Conservation (phyloP, 2,113 vertebrate species). For the Plotosus lineatus region DNA sequence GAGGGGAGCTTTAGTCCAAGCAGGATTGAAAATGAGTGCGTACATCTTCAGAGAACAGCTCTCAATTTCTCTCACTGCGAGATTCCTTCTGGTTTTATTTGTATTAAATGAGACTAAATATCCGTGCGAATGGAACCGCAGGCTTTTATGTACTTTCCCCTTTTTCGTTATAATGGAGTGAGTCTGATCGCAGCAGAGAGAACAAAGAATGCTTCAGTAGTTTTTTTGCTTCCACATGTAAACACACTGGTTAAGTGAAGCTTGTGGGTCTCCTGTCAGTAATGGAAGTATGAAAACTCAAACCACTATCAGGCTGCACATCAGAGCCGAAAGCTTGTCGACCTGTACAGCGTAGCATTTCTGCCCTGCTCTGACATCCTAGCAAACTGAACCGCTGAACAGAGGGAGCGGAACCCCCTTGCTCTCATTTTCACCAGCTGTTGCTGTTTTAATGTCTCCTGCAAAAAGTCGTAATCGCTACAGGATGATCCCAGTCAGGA, state of each 20-base stretch:
- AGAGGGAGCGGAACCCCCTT: neutral
- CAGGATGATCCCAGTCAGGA: neutral
- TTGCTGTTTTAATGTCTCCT: neutral
- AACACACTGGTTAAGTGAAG: too few species aligned
- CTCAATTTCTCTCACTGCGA: slow-evolving; percentile 41
- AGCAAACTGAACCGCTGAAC: too few species aligned
- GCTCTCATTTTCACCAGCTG: neutral
- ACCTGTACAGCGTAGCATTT: too few species aligned
- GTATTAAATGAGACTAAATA: slow-evolving; percentile 9
- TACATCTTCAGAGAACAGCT: neutral
- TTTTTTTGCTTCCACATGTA: neutral
- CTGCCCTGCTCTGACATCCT: too few species aligned
- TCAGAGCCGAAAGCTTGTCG: too few species aligned
- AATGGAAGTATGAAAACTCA: too few species aligned
- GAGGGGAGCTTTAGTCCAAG: neutral
- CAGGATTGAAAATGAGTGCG: neutral
- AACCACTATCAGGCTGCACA: neutral
- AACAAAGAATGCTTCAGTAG: neutral
- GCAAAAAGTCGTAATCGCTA: neutral
- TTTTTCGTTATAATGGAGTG: neutral
- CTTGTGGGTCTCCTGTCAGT: too few species aligned
- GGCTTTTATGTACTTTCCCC: neutral
- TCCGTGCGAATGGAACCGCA: neutral
- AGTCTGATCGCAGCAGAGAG: too few species aligned
- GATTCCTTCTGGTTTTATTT: slow-evolving; percentile 27